Evolutionary conservation across 2,113 vertebrate genomes (phyloP).

Genomic region (Misgurnus mizolepis): DNA sequence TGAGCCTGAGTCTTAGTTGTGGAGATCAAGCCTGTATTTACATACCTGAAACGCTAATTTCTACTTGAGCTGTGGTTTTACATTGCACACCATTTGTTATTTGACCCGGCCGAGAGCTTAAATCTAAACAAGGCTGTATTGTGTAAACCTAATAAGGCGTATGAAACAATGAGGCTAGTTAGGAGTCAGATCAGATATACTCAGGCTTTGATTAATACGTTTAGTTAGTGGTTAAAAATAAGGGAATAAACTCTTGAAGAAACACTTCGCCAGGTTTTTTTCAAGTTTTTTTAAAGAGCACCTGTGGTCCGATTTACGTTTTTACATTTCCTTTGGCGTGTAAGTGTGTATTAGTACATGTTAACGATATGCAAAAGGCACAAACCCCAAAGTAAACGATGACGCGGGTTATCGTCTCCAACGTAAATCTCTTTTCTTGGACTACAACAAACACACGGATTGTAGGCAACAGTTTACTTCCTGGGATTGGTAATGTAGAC

Average conservation of each 20-base stretch:
- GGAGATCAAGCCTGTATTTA: not conserved
- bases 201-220: not conserved
- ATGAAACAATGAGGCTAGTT: constrained; percentile 4
- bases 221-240: not conserved
- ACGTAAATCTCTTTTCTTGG: too few species aligned
- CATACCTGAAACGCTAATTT: not conserved
- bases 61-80: constrained; percentile 5
- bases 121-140: constrained; percentile 25
- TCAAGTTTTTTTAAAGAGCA: too few species aligned
- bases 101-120: not conserved
- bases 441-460: too few species aligned
- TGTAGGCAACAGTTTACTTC: too few species aligned
- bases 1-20: not conserved
- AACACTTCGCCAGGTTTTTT: too few species aligned
- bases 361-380: too few species aligned
- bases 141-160: constrained; percentile 4
- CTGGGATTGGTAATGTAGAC: too few species aligned
- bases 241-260: not conserved
- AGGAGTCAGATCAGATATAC: constrained; percentile 3
- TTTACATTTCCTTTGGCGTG: too few species aligned
- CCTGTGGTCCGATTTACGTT: too few species aligned
- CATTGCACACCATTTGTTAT: not conserved
- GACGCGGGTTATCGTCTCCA: too few species aligned
- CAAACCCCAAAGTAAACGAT: too few species aligned
- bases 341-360: too few species aligned